Conservation (phyloP, 1,140 invertebrate species). For the Cylas formicarius region DNA sequence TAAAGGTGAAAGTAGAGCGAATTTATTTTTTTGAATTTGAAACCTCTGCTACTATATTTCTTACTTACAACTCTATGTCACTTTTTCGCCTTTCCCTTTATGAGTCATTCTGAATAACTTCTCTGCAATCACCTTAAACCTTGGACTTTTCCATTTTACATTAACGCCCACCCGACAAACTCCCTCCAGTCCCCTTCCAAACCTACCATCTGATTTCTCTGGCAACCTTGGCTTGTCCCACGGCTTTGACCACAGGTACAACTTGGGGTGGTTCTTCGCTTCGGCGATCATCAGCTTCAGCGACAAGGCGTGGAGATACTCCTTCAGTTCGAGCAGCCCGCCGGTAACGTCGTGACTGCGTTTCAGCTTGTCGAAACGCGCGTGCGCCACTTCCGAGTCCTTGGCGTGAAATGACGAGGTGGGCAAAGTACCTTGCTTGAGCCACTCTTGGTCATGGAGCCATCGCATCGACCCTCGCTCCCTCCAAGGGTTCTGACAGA, state of each 20-base stretch:
- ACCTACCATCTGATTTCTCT: slow-evolving; percentile 29
- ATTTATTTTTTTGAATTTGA: too few species aligned
- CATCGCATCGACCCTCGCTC: slow-evolving; percentile 64
- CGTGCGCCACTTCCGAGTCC: slow-evolving; percentile 39
- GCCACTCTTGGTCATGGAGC: slow-evolving; percentile 79
- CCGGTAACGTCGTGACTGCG: slow-evolving; percentile 65
- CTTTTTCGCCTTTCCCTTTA: too few species aligned
- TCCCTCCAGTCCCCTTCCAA: slow-evolving; percentile 13
- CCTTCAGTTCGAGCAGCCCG: slow-evolving; percentile 57
- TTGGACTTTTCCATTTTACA: too few species aligned
- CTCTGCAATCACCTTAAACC: too few species aligned
- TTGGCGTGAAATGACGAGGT: slow-evolving; percentile 43
- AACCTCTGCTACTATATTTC: too few species aligned
- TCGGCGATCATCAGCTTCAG: slow-evolving; percentile 72
- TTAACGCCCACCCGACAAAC: too few species aligned
- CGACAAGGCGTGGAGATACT: slow-evolving; percentile 61
- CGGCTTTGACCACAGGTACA: slow-evolving; percentile 78
- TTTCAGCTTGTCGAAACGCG: slow-evolving; percentile 49
- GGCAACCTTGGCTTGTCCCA: slow-evolving; percentile 54
- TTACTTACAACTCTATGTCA: too few species aligned
- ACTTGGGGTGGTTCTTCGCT: slow-evolving; percentile 71
- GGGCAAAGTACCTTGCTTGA: slow-evolving; percentile 73
- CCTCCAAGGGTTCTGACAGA: slow-evolving; percentile 71
- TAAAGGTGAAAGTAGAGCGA: too few species aligned
- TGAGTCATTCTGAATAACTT: too few species aligned